These are phyloP conservation scores for Drepana arcuata DNA, from an alignment of 1,140 invertebrate species.

Conservation along the genomic window DNA sequence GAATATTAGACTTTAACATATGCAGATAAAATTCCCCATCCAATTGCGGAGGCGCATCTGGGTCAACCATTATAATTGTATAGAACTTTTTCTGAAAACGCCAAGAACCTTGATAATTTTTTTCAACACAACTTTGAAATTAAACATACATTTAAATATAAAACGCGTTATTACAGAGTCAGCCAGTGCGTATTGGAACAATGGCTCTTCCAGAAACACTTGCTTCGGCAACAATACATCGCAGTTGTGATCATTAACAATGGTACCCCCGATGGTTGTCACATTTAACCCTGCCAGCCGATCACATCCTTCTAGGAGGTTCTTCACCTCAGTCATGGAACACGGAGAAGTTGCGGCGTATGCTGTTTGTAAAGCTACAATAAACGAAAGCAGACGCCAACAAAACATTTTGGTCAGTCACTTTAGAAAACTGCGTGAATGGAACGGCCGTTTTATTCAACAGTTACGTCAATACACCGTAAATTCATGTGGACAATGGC, in stretches of 20 bases:
- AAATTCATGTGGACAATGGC: no score
- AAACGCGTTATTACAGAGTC: slow-evolving; percentile 57
- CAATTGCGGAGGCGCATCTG: slow-evolving; percentile 48
- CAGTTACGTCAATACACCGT: no score
- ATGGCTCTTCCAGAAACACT: slow-evolving; percentile 56
- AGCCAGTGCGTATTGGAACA: slow-evolving; percentile 46
- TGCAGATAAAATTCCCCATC: slow-evolving; percentile 57
- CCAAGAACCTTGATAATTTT: slow-evolving; percentile 4
- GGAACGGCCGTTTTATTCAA: no score
- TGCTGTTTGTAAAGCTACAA: no score
- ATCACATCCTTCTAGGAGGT: slow-evolving; percentile 51
- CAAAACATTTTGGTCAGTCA: no score
- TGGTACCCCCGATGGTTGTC: slow-evolving; percentile 52
- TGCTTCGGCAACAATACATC: slow-evolving; percentile 60
- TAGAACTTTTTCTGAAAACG: slow-evolving; percentile 65
- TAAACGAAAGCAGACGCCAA: no score
- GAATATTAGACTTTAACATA: slow-evolving; percentile 57
- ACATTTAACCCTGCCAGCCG: slow-evolving; percentile 50
- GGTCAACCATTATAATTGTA: slow-evolving; percentile 48
- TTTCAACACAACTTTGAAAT: no score
- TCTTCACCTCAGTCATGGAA: slow-evolving; percentile 42
- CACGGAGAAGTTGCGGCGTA: slow-evolving; percentile 27
- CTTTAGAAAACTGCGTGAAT: no score
- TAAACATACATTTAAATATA: no score
- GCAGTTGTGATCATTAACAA: slow-evolving; percentile 63